Evolutionary conservation across 2,888 invertebrate species (phyloP).

Genomic region (Listrodromus nycthemerus): DNA sequence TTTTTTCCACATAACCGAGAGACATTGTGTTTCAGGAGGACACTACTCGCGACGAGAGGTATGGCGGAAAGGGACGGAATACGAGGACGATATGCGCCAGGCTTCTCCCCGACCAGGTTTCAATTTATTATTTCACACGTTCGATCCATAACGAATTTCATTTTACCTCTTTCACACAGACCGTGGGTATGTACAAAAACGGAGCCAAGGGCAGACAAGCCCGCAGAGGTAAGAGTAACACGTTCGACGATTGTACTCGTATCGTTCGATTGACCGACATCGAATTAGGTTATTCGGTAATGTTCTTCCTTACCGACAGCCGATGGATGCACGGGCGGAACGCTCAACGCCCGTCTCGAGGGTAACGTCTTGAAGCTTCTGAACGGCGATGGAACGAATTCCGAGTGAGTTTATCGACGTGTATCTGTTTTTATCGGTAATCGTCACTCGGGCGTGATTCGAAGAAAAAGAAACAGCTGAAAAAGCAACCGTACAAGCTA

Average conservation of each 20-base stretch:
- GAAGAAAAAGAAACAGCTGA: too few species aligned
- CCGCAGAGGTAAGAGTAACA: constrained; percentile 39
- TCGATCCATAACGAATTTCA: neutral
- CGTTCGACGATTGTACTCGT: constrained; percentile 2
- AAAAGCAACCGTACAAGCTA: too few species aligned
- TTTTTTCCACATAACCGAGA: neutral
- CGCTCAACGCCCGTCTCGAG: constrained; percentile 53
- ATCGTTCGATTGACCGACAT: neutral
- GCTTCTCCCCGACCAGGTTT: constrained; percentile 64
- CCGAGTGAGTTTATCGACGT: constrained; percentile 50
- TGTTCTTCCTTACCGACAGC: constrained; percentile 8
- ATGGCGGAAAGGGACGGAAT: constrained; percentile 41
- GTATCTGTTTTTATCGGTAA: neutral
- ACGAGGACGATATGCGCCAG: constrained; percentile 61
- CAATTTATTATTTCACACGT: neutral
- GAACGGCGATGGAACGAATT: constrained; percentile 60
- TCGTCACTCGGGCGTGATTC: too few species aligned
- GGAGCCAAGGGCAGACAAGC: constrained; percentile 61
- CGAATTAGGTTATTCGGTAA: neutral
- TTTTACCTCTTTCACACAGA: constrained; percentile 35
- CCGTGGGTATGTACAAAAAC: constrained; percentile 65
- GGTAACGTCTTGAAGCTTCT: constrained; percentile 65
- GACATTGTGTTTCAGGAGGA: constrained; percentile 56
- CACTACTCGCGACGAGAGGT: constrained; percentile 26
- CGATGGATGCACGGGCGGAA: constrained; percentile 26